phyloP scores from a whole-genome alignment of 2,113 vertebrate species.

The Oenanthe oenanthe region DNA sequence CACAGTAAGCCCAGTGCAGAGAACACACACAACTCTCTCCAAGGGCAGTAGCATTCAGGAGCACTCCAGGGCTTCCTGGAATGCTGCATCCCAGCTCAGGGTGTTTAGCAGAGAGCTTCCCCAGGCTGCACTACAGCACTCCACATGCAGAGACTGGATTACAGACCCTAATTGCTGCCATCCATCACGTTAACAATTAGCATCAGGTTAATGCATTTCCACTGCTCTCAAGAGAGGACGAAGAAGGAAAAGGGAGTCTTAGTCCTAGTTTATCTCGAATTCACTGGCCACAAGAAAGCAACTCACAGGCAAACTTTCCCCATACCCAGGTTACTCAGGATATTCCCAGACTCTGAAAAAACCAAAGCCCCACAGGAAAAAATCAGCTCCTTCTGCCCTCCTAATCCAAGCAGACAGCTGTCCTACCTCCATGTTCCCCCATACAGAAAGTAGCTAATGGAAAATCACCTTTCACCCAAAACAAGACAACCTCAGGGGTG shows the following conservation, averaged over 20 bases:
- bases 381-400: neutral
- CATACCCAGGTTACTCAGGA: neutral
- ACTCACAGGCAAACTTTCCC: neutral
- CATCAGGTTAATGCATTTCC: neutral
- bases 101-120: neutral
- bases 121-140: neutral
- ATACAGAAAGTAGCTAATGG: neutral
- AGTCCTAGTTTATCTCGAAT: neutral
- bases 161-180: neutral
- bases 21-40: neutral
- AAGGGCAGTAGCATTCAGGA: neutral
- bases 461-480: neutral
- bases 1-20: neutral
- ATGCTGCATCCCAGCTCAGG: neutral
- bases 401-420: neutral
- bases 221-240: neutral
- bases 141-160: neutral
- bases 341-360: neutral
- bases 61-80: neutral
- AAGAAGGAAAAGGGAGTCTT: neutral
- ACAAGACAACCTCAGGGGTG: rapidly evolving
- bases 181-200: conserved; percentile 13
- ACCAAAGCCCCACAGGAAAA: neutral
- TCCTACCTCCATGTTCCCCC: neutral
- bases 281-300: neutral